Base-by-base conservation (phyloP, 1,140 invertebrate species). In the Wasmannia auropunctata region DNA sequence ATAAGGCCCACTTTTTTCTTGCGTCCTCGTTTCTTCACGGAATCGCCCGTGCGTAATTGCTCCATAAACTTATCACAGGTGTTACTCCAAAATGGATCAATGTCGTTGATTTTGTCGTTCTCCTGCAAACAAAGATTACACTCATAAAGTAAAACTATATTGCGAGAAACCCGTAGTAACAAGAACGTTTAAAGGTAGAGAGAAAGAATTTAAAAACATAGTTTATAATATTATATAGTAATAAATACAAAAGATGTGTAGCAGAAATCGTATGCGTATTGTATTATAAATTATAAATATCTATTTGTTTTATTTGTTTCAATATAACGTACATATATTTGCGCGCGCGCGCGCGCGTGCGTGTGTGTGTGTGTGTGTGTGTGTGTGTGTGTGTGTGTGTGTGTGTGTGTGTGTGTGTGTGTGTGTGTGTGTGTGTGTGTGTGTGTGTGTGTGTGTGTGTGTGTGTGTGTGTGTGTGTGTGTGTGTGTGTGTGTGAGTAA, bases 11-110 rank as follows among this genome's bases (percentile, higher is more conserved):
- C 46, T 91, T 95, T 96, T 93, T 96, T 96, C 91, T 95, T 94
- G 46, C 95, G 89, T 16, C 93, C 94, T 43, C 96, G 95, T 88
- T 96, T 96, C 89, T 96, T 96, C 19, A 91, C 83, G 31, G 94
- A 86, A 87, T 96, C 96, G 2, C 96, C 96, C 60, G 92, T 95
- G 87, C 96, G 96, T 40, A 97, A 93, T 93, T 97, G 96, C 93
- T 97, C 96, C 94, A 97, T 95, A 93, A 97, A 97, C 92, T 95
- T 97, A 95, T 97, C 97, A 95, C 97, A 97, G 14, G 96, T 96
- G 89, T 94, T 96, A 70, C 95, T 95, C 96, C 96, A 97, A 92
- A 96, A 96, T 89, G 96, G 92, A 91, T 96, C 96, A 16, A 95
- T 91, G 25, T 93, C 93, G 14, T 77, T 90, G 22, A 92, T 92